phyloP scores from a whole-genome alignment of 2,888 invertebrate genomes.

The Osedax fenrisi region DNA sequence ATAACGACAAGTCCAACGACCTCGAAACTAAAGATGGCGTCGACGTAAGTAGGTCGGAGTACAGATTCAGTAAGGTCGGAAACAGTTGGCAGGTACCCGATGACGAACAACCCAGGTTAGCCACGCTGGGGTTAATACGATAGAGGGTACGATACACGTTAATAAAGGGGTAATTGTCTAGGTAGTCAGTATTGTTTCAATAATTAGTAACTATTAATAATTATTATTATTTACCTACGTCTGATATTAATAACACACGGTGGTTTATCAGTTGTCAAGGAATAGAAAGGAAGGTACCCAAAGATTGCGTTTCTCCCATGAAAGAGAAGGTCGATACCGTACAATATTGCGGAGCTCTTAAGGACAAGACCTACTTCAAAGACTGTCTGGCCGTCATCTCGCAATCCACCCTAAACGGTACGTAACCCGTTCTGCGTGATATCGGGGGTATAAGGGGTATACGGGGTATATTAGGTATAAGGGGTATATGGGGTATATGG shows the following conservation, averaged over 20 bases:
- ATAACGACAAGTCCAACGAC: constrained; percentile 3
- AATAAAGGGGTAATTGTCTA: too few relatives aligned
- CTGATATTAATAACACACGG: neutral
- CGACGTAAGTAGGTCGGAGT: neutral
- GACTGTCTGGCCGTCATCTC: neutral
- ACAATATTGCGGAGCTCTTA: neutral
- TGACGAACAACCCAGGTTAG: constrained; percentile 1
- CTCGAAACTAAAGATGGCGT: neutral
- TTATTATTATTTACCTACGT: too few relatives aligned
- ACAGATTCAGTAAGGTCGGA: neutral
- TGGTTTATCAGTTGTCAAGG: neutral
- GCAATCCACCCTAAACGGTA: neutral
- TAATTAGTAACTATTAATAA: too few relatives aligned
- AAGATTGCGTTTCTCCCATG: neutral
- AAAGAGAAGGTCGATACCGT: neutral
- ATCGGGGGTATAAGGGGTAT: neutral
- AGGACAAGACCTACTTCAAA: neutral
- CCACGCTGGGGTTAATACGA: too few relatives aligned
- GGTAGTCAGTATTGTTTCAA: too few relatives aligned
- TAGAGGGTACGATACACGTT: too few relatives aligned
- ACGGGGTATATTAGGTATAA: too few relatives aligned
- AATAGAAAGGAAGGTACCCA: neutral
- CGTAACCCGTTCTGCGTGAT: neutral
- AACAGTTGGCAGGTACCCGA: constrained; percentile 19
- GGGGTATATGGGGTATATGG: too few relatives aligned